Evolutionary conservation across 2,113 vertebrate genomes (phyloP).

Genomic region (Cololabis saira): DNA sequence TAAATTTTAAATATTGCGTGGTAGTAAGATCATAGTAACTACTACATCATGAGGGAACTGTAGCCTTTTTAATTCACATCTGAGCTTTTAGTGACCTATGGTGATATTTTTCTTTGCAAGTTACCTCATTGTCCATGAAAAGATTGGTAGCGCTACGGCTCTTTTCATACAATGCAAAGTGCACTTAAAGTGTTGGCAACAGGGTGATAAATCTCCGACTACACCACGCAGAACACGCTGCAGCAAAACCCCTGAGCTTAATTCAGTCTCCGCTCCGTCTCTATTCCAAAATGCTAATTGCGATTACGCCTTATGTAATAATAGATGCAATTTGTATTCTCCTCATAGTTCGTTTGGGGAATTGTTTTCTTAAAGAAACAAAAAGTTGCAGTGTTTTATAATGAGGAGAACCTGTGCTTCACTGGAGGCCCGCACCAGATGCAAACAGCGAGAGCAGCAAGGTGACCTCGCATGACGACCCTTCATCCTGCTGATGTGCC

Average conservation of each 20-base stretch:
- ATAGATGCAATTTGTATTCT: conserved; percentile 24
- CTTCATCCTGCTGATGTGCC: conserved; percentile 34
- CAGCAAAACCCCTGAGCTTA: conserved; percentile 17
- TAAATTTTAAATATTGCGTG: background rate
- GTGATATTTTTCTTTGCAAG: conserved; percentile 3
- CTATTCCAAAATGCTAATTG: conserved; percentile 49
- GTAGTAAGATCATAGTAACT: background rate
- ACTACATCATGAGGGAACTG: background rate
- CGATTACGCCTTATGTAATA: conserved; percentile 28
- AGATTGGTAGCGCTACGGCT: background rate
- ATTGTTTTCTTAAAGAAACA: conserved; percentile 1
- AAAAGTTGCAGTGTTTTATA: conserved; percentile 1
- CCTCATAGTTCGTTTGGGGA: conserved; percentile 7
- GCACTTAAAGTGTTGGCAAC: background rate
- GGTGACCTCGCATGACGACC: conserved; percentile 41
- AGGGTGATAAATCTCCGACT: conserved; percentile 10
- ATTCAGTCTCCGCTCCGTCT: conserved; percentile 32
- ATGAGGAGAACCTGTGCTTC: conserved; percentile 14
- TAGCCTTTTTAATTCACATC: background rate
- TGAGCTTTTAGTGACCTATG: background rate
- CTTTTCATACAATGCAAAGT: conserved; percentile 4
- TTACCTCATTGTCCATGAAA: background rate
- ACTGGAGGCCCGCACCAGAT: conserved; percentile 12
- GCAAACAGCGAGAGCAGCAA: conserved; percentile 12
- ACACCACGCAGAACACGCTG: conserved; percentile 3